These are phyloP conservation scores for Numenius arquata DNA, from an alignment of 2,113 vertebrate species.

Conservation along the genomic window DNA sequence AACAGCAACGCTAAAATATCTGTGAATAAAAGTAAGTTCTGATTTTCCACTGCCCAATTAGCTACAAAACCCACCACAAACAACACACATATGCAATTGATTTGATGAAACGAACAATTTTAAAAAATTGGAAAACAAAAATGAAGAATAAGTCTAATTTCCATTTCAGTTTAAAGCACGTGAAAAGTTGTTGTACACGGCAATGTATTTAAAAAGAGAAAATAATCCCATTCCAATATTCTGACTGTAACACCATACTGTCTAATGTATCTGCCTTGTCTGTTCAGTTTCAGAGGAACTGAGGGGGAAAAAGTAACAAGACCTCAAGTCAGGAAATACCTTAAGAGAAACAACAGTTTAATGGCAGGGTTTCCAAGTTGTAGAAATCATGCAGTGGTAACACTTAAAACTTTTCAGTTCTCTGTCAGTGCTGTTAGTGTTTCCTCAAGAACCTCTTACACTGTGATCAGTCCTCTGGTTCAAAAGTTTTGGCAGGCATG, in stretches of 20 bases:
- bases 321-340: background rate
- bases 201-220: background rate
- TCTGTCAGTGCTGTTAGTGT: background rate
- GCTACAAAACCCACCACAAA: background rate
- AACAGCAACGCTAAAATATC: background rate
- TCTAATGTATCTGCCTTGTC: background rate
- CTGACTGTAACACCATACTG: background rate
- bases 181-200: background rate
- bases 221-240: background rate
- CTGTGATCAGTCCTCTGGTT: background rate
- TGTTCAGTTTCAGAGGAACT: background rate
- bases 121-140: background rate
- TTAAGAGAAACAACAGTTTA: background rate
- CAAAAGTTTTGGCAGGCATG: background rate
- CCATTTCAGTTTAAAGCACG: background rate
- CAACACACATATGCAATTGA: background rate
- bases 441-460: background rate
- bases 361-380: background rate
- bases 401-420: background rate
- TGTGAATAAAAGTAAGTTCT: background rate
- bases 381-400: background rate
- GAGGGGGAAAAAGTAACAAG: background rate
- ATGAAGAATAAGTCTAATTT: background rate
- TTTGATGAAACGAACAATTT: background rate
- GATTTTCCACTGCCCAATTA: background rate